Percentiles rank a stretch among this genome's conserved stretches.
Evolutionary conservation across 2,113 vertebrate genomes (phyloP).

Genomic region (Nannospalax galili): DNA sequence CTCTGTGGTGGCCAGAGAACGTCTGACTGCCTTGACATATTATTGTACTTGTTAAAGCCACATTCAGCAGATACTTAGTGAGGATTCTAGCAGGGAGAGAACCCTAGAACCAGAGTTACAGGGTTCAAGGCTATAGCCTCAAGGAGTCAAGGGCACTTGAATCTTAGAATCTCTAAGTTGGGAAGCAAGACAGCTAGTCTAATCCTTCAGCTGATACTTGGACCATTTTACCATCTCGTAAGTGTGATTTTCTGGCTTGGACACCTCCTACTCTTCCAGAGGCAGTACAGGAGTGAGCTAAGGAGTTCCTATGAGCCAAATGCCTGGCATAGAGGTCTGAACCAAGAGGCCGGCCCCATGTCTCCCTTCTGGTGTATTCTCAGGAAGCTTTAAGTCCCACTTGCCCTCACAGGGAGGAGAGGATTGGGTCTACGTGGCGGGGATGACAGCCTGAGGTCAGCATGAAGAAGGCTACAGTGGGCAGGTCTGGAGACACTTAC

Average conservation of each 20-base stretch:
- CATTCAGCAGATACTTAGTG: not conserved
- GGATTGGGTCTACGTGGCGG: not conserved
- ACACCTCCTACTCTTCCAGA: not conserved
- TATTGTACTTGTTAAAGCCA: not conserved
- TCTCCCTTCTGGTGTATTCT: not conserved
- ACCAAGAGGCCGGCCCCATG: not conserved
- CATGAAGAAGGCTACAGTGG: rapidly evolving
- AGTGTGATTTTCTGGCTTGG: not conserved
- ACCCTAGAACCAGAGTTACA: not conserved
- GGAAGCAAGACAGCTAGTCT: not conserved
- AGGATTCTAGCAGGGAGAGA: not conserved
- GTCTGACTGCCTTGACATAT: not conserved
- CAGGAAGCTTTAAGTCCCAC: not conserved
- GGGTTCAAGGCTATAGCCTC: not conserved
- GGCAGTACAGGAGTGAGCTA: not conserved
- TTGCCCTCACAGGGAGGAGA: not conserved
- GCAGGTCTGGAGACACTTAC: conserved; percentile 82
- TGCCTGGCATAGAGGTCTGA: not conserved
- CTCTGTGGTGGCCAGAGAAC: conserved; percentile 3
- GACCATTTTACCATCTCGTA: not conserved
- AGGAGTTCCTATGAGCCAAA: not conserved
- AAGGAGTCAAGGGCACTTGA: not conserved
- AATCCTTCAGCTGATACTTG: not conserved
- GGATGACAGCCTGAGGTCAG: not conserved
- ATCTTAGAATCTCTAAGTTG: not conserved